These are phyloP conservation scores for Clusia tigrina DNA, from an alignment of 2,888 invertebrate genomes.

Conservation along the genomic window DNA sequence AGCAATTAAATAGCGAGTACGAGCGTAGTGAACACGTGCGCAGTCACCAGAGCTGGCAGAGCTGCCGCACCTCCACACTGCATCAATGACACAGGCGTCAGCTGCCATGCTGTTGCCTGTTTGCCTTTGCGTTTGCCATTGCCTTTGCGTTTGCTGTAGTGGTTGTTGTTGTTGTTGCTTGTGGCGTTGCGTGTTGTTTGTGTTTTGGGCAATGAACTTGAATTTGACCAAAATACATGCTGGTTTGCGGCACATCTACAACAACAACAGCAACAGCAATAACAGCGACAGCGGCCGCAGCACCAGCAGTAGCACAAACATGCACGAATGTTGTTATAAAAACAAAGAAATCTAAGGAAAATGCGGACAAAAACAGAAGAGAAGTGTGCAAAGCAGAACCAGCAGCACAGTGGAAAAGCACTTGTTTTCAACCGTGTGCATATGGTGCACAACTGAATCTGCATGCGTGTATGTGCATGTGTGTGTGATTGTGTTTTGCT, in stretches of 20 bases:
- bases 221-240: conserved; percentile 44
- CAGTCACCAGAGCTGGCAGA: too few species aligned
- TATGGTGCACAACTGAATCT: not conserved
- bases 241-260: not conserved
- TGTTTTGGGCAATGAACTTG: conserved; percentile 49
- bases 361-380: conserved; percentile 49
- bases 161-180: too few species aligned
- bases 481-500: not conserved
- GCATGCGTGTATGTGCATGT: not conserved
- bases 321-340: conserved; percentile 53
- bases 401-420: not conserved
- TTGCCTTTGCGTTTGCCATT: not conserved
- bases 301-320: too few species aligned
- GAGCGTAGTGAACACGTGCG: too few species aligned
- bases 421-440: not conserved
- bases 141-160: too few species aligned
- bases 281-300: conserved; percentile 18
- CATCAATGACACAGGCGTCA: not conserved
- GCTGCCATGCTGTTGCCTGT: not conserved
- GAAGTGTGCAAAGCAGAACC: not conserved
- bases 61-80: not conserved
- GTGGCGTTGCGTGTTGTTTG: not conserved
- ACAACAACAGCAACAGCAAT: conserved; percentile 6
- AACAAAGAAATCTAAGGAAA: conserved; percentile 55
- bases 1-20: too few species aligned